Base-by-base conservation (phyloP, 2,113 vertebrate genomes). In the Microcebus jonahi region DNA sequence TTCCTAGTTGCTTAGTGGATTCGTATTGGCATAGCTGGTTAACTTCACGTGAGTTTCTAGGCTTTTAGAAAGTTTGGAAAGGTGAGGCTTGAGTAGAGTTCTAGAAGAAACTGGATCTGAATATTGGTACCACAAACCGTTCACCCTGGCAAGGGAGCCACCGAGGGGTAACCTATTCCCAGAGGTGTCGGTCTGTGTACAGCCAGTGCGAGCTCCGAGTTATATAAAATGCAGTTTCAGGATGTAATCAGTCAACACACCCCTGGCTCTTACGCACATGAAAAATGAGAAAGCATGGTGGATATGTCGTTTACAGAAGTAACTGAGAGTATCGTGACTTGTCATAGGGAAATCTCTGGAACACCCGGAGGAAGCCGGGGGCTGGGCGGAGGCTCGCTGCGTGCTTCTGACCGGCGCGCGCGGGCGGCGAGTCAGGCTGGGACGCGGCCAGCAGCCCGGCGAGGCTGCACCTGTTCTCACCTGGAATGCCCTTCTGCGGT, bases 181-280 rank as follows among this genome's bases (percentile, higher is more conserved):
- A 94, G 95, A 98, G 97, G 97, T 94, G 94, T 93, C 96, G 96
- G 84, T 97, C 96, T 98, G 98, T 96, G 96, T 92, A 85, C 63
- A 75, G 96, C 95, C 97, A 98, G 93, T 57, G 42, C 85, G 95
- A 94, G 89, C 94, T 98, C 92, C 75, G 93, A 95, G 87, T 93
- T 91, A 88, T 87, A 89, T 85, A 94, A 98, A 98, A 97, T 96
- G 97, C 95, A 91, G 92, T 96, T 98, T 98, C 93, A 96, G 97
- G 96, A 96, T 97, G 81, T 97, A 92, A 85, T 81, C 84, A 70
- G 53, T 94, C 87, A 97, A 63, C 88, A 94, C 87, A 96, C 59
- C 85, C 17, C 36, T 13, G 67, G 88, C 45, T 61, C 96, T 95
- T 21, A 91, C 63, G 94, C 90, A 92, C 27, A 31, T 70, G 73